Conservation (phyloP, 2,797 vertebrate species). For the Acrossocheilus wenchowensis region DNA sequence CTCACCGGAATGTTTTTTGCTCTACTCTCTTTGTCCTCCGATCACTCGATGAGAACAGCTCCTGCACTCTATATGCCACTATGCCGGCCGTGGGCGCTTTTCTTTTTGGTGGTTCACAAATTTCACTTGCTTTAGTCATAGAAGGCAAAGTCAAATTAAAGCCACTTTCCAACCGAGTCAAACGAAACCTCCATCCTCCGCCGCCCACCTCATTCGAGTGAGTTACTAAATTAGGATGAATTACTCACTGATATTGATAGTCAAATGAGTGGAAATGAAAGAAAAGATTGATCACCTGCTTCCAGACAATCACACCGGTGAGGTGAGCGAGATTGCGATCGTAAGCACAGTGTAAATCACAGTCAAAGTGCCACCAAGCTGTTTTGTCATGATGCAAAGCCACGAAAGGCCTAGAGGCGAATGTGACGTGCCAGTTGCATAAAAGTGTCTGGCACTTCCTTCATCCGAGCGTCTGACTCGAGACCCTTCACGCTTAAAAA, state of each 20-base stretch:
- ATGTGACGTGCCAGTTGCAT: background rate
- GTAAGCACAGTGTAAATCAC: slow-evolving; percentile 19
- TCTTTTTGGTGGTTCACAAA: slow-evolving; percentile 28
- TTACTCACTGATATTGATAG: slow-evolving; percentile 50
- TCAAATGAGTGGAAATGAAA: slow-evolving; percentile 31
- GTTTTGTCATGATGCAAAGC: slow-evolving; percentile 32
- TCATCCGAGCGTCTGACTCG: slow-evolving; percentile 6
- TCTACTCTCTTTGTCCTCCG: slow-evolving; percentile 29
- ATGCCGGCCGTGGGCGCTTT: background rate
- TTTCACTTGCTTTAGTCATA: slow-evolving; percentile 54
- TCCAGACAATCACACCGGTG: slow-evolving; percentile 10
- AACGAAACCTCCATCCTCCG: slow-evolving; percentile 43
- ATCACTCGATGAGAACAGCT: slow-evolving; percentile 26
- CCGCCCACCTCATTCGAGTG: slow-evolving; percentile 35
- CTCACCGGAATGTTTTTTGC: slow-evolving; percentile 45
- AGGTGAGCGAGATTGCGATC: background rate
- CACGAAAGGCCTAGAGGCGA: slow-evolving; percentile 16
- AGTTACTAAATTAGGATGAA: slow-evolving; percentile 49
- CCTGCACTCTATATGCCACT: slow-evolving; percentile 13
- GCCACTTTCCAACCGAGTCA: slow-evolving; percentile 47
- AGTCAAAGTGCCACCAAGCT: background rate
- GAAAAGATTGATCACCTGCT: slow-evolving; percentile 13
- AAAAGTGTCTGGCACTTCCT: slow-evolving; percentile 37
- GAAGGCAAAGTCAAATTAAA: slow-evolving; percentile 24
- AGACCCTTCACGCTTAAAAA: background rate